Conservation (phyloP, 2,113 vertebrate species). For the Barnardius zonarius region DNA sequence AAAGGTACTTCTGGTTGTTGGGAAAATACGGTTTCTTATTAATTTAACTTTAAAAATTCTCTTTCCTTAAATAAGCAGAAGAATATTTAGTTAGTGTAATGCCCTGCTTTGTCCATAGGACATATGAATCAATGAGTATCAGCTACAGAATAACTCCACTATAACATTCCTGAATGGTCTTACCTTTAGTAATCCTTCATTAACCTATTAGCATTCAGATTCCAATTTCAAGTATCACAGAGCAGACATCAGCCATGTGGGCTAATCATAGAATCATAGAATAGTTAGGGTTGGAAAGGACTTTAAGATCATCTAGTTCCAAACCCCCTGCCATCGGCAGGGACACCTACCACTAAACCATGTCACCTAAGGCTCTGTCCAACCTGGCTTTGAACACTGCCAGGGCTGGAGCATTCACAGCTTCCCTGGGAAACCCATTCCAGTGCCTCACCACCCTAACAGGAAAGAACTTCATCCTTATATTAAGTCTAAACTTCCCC, state of each 20-base stretch:
- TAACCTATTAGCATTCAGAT: background rate
- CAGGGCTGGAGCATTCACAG: too few species aligned
- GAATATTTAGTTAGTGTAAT: background rate
- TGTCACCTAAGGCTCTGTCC: too few species aligned
- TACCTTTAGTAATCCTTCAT: conserved; percentile 8
- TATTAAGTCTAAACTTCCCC: too few species aligned
- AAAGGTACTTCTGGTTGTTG: background rate
- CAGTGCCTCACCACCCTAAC: too few species aligned
- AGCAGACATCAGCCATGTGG: background rate
- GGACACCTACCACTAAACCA: too few species aligned
- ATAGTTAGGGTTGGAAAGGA: too few species aligned
- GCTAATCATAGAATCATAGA: background rate
- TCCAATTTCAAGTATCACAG: background rate
- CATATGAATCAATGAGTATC: background rate
- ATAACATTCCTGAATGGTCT: background rate
- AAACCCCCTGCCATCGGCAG: too few species aligned
- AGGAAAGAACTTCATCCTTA: too few species aligned
- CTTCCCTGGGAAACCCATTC: too few species aligned
- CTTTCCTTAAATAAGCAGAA: background rate
- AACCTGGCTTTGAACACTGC: too few species aligned
- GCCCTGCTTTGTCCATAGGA: background rate
- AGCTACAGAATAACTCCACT: background rate
- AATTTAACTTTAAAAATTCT: background rate
- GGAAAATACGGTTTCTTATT: conserved; percentile 4
- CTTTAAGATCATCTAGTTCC: too few species aligned